These are phyloP conservation scores for Pygocentrus nattereri DNA, from an alignment of 2,797 vertebrate genomes.

Conservation along the genomic window DNA sequence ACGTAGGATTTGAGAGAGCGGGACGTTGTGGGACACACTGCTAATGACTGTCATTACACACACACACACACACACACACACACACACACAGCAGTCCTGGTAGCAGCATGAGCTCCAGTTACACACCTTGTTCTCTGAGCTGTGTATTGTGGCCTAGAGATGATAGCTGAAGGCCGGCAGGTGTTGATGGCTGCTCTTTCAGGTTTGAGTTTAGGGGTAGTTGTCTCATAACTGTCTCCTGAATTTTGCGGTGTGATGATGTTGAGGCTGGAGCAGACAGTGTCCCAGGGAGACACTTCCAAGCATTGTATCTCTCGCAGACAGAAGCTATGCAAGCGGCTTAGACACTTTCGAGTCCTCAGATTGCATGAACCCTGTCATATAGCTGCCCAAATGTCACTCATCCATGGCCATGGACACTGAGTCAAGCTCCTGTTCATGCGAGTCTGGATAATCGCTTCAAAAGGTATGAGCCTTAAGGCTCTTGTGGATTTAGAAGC, in stretches of 20 bases:
- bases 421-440: neutral
- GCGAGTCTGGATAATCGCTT: neutral
- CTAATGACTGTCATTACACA: constrained; percentile 50
- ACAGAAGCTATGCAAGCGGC: neutral
- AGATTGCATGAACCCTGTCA: neutral
- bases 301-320: constrained; percentile 11
- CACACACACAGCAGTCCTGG: neutral
- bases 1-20: constrained; percentile 26
- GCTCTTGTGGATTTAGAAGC: neutral
- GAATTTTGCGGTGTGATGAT: constrained; percentile 5
- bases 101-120: neutral
- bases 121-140: neutral
- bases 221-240: constrained; percentile 28
- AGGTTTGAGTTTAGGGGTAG: constrained; percentile 24
- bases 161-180: constrained; percentile 21
- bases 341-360: constrained; percentile 12
- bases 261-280: constrained; percentile 13
- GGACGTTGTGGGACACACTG: constrained; percentile 37
- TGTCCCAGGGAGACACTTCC: neutral
- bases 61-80: neutral
- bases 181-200: constrained; percentile 26
- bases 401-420: constrained; percentile 7
- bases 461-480: neutral
- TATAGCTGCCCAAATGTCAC: constrained; percentile 27
- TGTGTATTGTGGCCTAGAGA: constrained; percentile 17